These are phyloP conservation scores for Cataglyphis cursor DNA, from an alignment of 2,888 invertebrate genomes.

Conservation along the genomic window DNA sequence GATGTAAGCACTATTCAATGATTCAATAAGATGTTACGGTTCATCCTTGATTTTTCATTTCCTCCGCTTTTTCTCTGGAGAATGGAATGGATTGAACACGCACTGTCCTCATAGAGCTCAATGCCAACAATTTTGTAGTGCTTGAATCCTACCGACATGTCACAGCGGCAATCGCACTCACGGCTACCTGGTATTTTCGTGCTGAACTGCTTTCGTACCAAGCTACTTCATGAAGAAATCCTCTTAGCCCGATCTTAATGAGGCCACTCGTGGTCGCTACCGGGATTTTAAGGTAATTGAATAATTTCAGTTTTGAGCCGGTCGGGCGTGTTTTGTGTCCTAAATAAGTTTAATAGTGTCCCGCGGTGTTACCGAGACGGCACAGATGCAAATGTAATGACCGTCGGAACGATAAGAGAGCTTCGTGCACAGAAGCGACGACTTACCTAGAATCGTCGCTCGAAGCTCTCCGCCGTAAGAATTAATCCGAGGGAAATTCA, in stretches of 20 bases:
- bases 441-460: constrained; percentile 37
- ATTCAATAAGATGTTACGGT: constrained; percentile 32
- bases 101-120: constrained; percentile 8
- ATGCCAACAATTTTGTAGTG: constrained; percentile 2
- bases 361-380: constrained; percentile 7
- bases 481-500: constrained; percentile 58
- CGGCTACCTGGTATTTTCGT: constrained; percentile 31
- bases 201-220: constrained; percentile 29
- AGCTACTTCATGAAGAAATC: constrained; percentile 75
- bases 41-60: constrained; percentile 3
- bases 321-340: constrained; percentile 63
- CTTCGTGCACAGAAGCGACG: constrained; percentile 32
- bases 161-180: constrained; percentile 9
- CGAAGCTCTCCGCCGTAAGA: constrained; percentile 42
- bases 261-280: constrained; percentile 74
- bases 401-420: constrained; percentile 50
- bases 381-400: constrained; percentile 67
- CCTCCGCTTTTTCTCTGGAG: not conserved
- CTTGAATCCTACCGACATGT: constrained; percentile 14
- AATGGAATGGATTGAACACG: not conserved
- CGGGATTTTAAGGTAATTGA: constrained; percentile 83
- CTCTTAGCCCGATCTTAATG: constrained; percentile 84
- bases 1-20: constrained; percentile 6
- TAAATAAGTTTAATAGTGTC: constrained; percentile 48
- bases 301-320: constrained; percentile 81